These are phyloP conservation scores for Mormyrops attenuatus DNA, from an alignment of 2,797 vertebrate genomes.

Conservation along the genomic window DNA sequence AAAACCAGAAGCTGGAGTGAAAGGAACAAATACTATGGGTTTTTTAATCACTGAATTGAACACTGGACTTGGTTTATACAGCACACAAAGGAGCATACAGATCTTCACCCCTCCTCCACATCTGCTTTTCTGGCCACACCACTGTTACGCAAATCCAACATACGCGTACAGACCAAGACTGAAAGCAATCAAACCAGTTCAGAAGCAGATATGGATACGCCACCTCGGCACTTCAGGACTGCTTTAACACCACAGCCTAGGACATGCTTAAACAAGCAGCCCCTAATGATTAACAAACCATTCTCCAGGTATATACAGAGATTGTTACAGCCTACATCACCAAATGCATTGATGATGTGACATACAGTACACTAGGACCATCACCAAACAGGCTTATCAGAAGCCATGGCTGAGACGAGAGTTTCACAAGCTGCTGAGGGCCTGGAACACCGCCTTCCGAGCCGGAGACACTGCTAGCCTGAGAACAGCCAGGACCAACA, in stretches of 20 bases:
- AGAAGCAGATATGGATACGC: background rate
- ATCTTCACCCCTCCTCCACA: no score
- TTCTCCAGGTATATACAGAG: background rate
- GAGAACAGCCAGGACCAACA: background rate
- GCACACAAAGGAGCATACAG: no score
- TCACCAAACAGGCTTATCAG: no score
- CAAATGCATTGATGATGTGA: background rate
- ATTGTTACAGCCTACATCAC: background rate
- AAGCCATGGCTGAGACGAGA: background rate
- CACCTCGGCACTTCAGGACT: background rate
- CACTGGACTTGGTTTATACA: no score
- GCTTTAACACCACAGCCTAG: background rate
- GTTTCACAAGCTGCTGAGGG: background rate
- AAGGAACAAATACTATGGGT: background rate
- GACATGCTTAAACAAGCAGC: background rate
- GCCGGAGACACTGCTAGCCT: background rate
- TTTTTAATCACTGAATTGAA: background rate
- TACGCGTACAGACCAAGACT: constrained; percentile 18
- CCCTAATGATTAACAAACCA: background rate
- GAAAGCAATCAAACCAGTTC: background rate
- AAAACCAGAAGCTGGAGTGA: background rate
- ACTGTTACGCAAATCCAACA: constrained; percentile 24
- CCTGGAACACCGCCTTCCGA: background rate
- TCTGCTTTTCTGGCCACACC: background rate
- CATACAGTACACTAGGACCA: no score